phyloP scores from a whole-genome alignment of 1,140 invertebrate genomes.

The Drosophila biarmipes region DNA sequence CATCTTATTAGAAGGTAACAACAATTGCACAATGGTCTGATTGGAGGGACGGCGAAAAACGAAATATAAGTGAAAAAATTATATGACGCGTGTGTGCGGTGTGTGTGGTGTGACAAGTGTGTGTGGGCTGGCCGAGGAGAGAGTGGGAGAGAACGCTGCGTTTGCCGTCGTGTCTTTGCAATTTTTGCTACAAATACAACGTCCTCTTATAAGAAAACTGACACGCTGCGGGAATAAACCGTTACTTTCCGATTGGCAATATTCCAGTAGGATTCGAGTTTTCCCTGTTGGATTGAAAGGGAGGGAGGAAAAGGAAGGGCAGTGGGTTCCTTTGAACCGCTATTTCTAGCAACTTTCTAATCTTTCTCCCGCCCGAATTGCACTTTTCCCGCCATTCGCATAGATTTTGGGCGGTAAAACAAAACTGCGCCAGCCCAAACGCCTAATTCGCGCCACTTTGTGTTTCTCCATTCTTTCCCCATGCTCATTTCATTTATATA shows the following conservation, averaged over 20 bases:
- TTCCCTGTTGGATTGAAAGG: no score
- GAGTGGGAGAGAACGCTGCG: slow-evolving; percentile 40
- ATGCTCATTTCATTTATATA: slow-evolving; percentile 54
- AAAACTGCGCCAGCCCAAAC: slow-evolving; percentile 76
- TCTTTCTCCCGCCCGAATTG: slow-evolving; percentile 66
- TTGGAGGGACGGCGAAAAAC: slow-evolving; percentile 10
- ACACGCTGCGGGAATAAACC: slow-evolving; percentile 27
- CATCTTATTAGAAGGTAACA: slow-evolving; percentile 44
- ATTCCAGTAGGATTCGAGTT: no score
- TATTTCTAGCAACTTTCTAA: slow-evolving; percentile 50
- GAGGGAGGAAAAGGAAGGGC: not conserved
- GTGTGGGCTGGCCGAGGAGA: slow-evolving; percentile 27
- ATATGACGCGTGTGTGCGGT: slow-evolving; percentile 62
- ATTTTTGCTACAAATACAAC: slow-evolving; percentile 73
- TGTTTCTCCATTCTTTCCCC: slow-evolving; percentile 63
- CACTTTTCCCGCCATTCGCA: slow-evolving; percentile 75
- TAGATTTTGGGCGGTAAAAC: slow-evolving; percentile 80
- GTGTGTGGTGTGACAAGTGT: slow-evolving; percentile 74
- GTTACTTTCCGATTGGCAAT: slow-evolving; percentile 31
- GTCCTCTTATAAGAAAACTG: slow-evolving; percentile 40
- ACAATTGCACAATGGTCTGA: slow-evolving; percentile 35
- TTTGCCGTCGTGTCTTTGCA: slow-evolving; percentile 77
- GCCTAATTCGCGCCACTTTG: slow-evolving; percentile 79
- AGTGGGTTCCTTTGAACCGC: not conserved
- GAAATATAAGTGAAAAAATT: slow-evolving; percentile 29